Conservation (phyloP, 2,888 invertebrate species). For the Pyrrhia umbra region DNA sequence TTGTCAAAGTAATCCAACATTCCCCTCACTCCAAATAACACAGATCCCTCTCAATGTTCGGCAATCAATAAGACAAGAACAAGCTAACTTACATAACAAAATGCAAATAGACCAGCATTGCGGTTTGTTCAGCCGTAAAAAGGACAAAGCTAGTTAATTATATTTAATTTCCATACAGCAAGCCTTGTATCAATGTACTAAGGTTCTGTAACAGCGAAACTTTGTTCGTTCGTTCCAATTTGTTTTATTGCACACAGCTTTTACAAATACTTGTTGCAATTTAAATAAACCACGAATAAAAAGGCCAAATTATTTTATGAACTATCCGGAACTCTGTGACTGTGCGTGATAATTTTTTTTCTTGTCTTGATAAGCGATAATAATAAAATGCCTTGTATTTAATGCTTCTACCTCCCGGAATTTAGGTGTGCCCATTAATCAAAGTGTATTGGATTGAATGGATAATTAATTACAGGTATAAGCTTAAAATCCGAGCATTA, state of each 20-base stretch:
- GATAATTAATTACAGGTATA: conserved; percentile 54
- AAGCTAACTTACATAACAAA: conserved; percentile 44
- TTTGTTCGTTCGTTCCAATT: conserved; percentile 41
- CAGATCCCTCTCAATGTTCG: conserved; percentile 5
- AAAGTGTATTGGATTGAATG: conserved; percentile 49
- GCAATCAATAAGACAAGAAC: conserved; percentile 24
- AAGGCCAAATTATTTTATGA: conserved; percentile 17
- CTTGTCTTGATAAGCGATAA: conserved; percentile 24
- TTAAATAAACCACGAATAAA: conserved; percentile 30
- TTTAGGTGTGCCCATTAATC: conserved; percentile 58
- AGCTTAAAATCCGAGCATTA: conserved; percentile 31
- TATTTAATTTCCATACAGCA: conserved; percentile 59
- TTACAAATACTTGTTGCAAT: conserved; percentile 41
- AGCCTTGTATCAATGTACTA: conserved; percentile 39
- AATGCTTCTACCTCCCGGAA: conserved; percentile 44
- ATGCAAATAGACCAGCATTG: conserved; percentile 51
- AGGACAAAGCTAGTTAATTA: conserved; percentile 54
- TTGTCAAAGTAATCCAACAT: not conserved
- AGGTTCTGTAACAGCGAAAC: conserved; percentile 44
- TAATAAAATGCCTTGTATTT: conserved; percentile 38
- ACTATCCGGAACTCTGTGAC: conserved; percentile 20
- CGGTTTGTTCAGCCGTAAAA: conserved; percentile 44
- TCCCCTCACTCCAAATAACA: conserved; percentile 19
- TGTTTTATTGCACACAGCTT: conserved; percentile 48
- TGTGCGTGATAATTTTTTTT: conserved; percentile 22